Base-by-base conservation (phyloP, 2,888 invertebrate genomes). In the Clunio marinus region DNA sequence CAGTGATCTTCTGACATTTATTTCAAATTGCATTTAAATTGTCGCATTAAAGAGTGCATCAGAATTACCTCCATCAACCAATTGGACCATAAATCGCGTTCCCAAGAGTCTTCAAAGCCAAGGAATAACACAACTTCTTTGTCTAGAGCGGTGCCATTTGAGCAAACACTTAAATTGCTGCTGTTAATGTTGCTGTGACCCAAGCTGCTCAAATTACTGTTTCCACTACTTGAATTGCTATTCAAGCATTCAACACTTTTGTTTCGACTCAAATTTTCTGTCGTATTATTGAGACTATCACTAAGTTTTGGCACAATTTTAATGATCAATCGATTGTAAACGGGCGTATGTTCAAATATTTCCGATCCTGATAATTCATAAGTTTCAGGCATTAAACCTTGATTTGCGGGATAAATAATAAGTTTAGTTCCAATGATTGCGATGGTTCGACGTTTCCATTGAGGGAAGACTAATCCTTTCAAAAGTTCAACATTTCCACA, bases 391-490 rank as follows among this genome's bases (percentile, higher is more conserved):
- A 59, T 69, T 58, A 71, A 68, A 68, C 71, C 69, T 22, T 69
- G 57, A 62, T 72, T 72, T 7, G 65, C 71, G 59, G 82, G 85
- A 75, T 82, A 84, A 70, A 85, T 81, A 74, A 84, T 81, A 69
- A 87, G 78, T 71, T 82, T 80, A 35, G 84, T 83, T 71, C 85
- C 86, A 73, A 84, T 80, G 69, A 86, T 78, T 71, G 84, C 82
- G 35, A 85, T 80, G 28, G 82, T 80, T 71, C 86, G 80, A 66
- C 83, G 80, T 74, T 84, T 84, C 86, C 86, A 87, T 74, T 86
- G 86, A 41, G 87, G 86, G 72, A 86, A 85, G 59, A 86, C 87
- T 71, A 86, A 81, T 57, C 86, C 86, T 75, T 87, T 87, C 62
- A 87, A 76, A 57, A 87, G 81, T 71, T 84, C 79, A 57, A 79